phyloP scores from a whole-genome alignment of 2,888 invertebrate species.

The Brachypalpus laphriformis region DNA sequence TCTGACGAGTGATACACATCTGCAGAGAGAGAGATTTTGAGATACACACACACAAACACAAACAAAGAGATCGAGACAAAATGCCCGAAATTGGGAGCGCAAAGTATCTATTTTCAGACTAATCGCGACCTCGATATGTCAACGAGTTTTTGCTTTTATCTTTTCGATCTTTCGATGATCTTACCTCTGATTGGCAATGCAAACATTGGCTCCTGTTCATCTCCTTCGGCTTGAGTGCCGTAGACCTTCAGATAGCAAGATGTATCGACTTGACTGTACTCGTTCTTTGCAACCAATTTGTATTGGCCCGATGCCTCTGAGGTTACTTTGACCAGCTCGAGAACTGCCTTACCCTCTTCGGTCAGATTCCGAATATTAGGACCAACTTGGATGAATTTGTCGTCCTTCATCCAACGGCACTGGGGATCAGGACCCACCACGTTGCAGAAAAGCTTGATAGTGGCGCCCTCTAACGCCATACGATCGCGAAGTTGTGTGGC shows the following conservation, averaged over 20 bases:
- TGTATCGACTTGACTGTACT: conserved; percentile 88
- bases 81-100: conserved; percentile 52
- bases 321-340: conserved; percentile 88
- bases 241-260: conserved; percentile 86
- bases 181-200: conserved; percentile 87
- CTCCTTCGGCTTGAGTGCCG: conserved; percentile 80
- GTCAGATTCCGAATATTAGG: conserved; percentile 85
- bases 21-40: conserved; percentile 76
- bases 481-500: conserved; percentile 90
- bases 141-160: conserved; percentile 55
- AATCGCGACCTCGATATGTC: conserved; percentile 78
- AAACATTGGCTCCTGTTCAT: conserved; percentile 82
- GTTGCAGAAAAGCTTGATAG: conserved; percentile 90
- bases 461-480: conserved; percentile 89
- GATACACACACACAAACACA: conserved; percentile 23
- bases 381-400: conserved; percentile 84
- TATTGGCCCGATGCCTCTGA: conserved; percentile 91
- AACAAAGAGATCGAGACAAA: conserved; percentile 71
- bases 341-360: conserved; percentile 88
- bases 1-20: conserved; percentile 89
- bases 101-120: conserved; percentile 77
- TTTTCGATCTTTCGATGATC: conserved; percentile 67
- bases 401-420: conserved; percentile 91
- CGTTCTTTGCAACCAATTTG: conserved; percentile 90
- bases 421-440: conserved; percentile 88